phyloP scores from a whole-genome alignment of 2,113 vertebrate species.

The Pardalotus punctatus region DNA sequence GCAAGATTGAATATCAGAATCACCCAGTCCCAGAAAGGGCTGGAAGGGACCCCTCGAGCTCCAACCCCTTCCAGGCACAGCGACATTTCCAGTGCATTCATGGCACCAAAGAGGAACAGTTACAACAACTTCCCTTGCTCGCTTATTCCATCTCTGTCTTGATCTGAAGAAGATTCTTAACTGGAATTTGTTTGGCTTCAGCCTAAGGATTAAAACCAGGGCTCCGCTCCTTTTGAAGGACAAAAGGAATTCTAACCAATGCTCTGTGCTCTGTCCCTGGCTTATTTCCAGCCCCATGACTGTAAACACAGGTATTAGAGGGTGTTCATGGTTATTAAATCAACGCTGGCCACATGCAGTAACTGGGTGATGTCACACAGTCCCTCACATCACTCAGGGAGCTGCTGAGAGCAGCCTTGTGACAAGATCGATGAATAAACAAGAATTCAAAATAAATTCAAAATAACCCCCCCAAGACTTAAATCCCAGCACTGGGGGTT shows the following conservation, averaged over 20 bases:
- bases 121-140: rapidly evolving
- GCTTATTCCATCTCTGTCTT: neutral
- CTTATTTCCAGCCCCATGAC: neutral
- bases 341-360: rapidly evolving
- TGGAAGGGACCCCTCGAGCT: neutral
- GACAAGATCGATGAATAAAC: rapidly evolving
- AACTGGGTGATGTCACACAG: neutral
- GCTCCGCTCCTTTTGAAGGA: neutral
- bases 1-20: neutral
- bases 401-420: neutral
- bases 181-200: neutral
- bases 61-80: neutral
- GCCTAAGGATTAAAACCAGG: neutral
- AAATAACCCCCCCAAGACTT: neutral
- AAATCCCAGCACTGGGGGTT: too few species aligned
- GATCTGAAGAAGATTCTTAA: neutral
- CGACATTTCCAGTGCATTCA: too few species aligned
- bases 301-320: rapidly evolving
- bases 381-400: rapidly evolving
- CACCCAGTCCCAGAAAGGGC: neutral
- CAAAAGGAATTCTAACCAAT: neutral
- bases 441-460: neutral
- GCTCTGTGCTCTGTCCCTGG: neutral
- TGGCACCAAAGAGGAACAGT: neutral
- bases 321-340: neutral